phyloP scores from a whole-genome alignment of 2,797 vertebrate species.

The Onychomys torridus region DNA sequence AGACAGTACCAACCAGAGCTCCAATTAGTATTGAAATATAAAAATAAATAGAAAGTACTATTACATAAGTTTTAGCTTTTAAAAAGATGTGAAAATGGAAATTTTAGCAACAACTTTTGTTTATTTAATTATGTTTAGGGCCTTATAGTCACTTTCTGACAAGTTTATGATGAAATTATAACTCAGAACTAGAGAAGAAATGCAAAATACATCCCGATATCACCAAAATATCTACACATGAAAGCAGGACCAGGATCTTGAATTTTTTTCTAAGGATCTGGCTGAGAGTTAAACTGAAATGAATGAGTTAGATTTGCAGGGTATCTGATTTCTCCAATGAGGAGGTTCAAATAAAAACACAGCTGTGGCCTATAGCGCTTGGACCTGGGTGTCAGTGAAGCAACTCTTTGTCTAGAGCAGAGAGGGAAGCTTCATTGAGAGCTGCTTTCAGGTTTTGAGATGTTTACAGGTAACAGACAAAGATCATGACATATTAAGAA shows the following conservation, averaged over 20 bases:
- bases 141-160: slow-evolving; percentile 23
- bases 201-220: slow-evolving; percentile 24
- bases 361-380: neutral
- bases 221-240: neutral
- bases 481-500: slow-evolving; percentile 33
- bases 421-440: neutral
- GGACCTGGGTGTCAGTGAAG: neutral
- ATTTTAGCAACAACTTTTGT: slow-evolving; percentile 40
- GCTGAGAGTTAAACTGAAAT: slow-evolving; percentile 31
- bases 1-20: slow-evolving; percentile 2
- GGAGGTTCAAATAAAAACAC: neutral
- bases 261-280: neutral
- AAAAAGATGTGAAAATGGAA: neutral
- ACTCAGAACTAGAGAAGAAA: slow-evolving; percentile 22
- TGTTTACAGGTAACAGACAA: slow-evolving; percentile 5
- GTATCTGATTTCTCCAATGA: slow-evolving; percentile 23
- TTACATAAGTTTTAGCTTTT: neutral
- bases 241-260: neutral
- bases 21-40: neutral
- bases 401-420: neutral
- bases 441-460: slow-evolving; percentile 39
- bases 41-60: slow-evolving; percentile 23
- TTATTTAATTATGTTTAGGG: neutral
- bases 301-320: neutral
- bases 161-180: slow-evolving; percentile 31